Percentiles rank a stretch among this genome's conserved stretches.
Conservation (phyloP, 37 sponge, comb jelly and placozoan genomes). For the Cliona cf. orientalis region DNA sequence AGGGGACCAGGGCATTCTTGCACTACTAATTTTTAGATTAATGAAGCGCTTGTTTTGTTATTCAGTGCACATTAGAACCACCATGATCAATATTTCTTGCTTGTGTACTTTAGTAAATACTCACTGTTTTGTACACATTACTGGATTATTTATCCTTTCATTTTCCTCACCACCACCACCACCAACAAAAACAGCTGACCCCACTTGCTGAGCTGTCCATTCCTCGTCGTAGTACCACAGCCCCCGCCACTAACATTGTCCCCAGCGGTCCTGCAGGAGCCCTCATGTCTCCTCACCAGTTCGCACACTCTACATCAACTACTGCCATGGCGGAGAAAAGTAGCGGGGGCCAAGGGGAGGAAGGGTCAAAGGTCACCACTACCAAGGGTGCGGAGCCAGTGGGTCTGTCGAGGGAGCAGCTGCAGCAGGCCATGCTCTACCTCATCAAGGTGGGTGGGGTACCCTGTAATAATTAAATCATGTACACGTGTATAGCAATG, state of each 20-base stretch:
- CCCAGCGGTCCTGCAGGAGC: not conserved
- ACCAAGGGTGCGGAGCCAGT: not conserved
- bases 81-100: no score
- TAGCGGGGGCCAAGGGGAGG: not conserved
- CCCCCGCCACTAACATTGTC: not conserved
- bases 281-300: slow-evolving; percentile 35
- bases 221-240: slow-evolving; percentile 2
- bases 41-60: no score
- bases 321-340: not conserved
- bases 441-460: slow-evolving; percentile 45
- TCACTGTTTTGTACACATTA: no score
- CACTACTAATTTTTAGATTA: no score
- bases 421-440: slow-evolving; percentile 55
- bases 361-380: not conserved
- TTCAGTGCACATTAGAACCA: no score
- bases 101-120: no score
- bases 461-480: not conserved
- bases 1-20: no score
- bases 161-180: no score
- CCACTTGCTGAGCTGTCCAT: slow-evolving; percentile 10
- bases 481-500: not conserved
- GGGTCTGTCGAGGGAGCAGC: slow-evolving; percentile 39
- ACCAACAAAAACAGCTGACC: no score
- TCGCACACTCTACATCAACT: not conserved
- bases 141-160: no score